Percentiles rank a stretch among this genome's conserved stretches.
These are phyloP conservation scores for Symphodus melops DNA, from an alignment of 2,113 vertebrate species.

Conservation along the genomic window DNA sequence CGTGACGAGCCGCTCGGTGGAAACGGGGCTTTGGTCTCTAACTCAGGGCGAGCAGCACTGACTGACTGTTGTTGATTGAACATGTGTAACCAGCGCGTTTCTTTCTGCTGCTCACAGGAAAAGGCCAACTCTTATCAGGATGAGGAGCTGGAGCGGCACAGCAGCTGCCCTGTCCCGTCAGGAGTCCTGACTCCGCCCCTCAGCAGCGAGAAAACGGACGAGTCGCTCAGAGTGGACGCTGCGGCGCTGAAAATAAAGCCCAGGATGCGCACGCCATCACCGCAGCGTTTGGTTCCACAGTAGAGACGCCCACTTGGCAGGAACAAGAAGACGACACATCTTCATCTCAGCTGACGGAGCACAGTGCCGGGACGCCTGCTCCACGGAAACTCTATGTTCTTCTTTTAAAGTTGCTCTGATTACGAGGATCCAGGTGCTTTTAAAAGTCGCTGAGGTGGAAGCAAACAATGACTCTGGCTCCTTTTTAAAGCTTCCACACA, in stretches of 20 bases:
- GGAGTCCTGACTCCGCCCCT: constrained; percentile 93
- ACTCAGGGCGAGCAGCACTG: too few relatives aligned
- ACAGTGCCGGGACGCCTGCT: neutral
- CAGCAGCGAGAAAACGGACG: constrained; percentile 88
- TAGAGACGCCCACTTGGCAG: constrained; percentile 10
- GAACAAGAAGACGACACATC: neutral
- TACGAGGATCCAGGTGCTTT: constrained; percentile 6
- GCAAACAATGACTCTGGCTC: constrained; percentile 3
- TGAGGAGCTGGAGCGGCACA: constrained; percentile 82
- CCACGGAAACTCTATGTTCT: neutral
- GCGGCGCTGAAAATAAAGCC: constrained; percentile 36
- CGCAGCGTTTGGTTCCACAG: neutral
- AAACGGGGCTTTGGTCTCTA: too few relatives aligned
- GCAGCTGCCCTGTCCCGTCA: constrained; percentile 85
- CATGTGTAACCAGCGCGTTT: too few relatives aligned
- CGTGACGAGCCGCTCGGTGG: too few relatives aligned
- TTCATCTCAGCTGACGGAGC: neutral
- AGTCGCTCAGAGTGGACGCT: neutral
- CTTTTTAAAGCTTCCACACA: neutral
- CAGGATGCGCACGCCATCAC: constrained; percentile 45
- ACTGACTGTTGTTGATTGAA: too few relatives aligned
- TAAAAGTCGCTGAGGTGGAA: neutral
- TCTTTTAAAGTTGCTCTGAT: neutral
- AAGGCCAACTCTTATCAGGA: constrained; percentile 89
- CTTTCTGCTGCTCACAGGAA: constrained; percentile 79